Base-by-base conservation (phyloP, 2,113 vertebrate genomes). In the Agelaius tricolor region DNA sequence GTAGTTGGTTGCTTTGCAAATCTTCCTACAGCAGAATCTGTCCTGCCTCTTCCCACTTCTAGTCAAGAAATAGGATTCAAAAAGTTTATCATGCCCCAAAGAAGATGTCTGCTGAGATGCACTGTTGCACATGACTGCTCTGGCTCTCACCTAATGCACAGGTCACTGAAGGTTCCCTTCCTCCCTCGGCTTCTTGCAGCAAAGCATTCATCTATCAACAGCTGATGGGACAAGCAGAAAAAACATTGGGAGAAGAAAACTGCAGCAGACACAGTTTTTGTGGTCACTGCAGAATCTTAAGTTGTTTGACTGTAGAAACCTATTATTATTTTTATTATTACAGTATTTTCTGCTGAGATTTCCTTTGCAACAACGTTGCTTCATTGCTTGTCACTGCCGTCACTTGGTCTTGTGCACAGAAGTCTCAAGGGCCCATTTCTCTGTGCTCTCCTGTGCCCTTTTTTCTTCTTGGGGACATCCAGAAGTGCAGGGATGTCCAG, bases 21-120 rank as follows among this genome's bases (percentile, higher is more conserved):
- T 90, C 51, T 80, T 93, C 41, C 75, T 83, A 47, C 46, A 71
- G 78, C 39, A 47, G 46, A 88, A 76, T 57, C 47, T 83, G 27
- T 28, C 49, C 55, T 63, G 37, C 27, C 28, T 77, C 63, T 86
- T 93, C 54, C 75, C 44, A 62, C 20, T 58, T 84, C 24, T 67
- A 52, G 31, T 33, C 51, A 67, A 91, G 75, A 85, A 88, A 66
- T 0, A 66, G n/a, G 58, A 90, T 39, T 52, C 72, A 43, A 75
- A 75, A 85, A 76, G 33, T 75, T 91, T 27, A 27, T 69, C 15
- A 1, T 22, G 41, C 4, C 49, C 67, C 27, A 46, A 21, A 58
- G 47, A 24, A 84, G 33, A 58, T 26, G 35, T 31, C 73, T 67
- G 6, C 4, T 1, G 5, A 2, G 3, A 71, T 0, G 0, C 39